These are phyloP conservation scores for Neotoxoptera formosana DNA, from an alignment of 1,140 invertebrate species.

Conservation along the genomic window DNA sequence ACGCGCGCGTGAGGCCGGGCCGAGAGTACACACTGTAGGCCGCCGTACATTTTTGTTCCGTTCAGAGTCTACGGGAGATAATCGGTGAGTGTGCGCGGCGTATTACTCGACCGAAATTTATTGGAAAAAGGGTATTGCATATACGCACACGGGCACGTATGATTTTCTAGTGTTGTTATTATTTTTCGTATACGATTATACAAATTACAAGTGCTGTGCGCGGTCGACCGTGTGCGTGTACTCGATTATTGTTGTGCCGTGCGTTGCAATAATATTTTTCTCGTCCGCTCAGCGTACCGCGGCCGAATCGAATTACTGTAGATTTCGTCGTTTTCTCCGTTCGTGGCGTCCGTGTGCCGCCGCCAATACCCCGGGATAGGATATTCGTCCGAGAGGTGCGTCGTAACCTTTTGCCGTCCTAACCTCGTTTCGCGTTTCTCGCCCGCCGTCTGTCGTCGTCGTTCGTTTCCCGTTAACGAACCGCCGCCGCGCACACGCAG, in stretches of 20 bases:
- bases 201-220: neutral
- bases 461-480: slow-evolving; percentile 37
- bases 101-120: slow-evolving; percentile 57
- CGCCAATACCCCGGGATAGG: neutral
- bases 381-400: slow-evolving; percentile 44
- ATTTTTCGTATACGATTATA: slow-evolving; percentile 32
- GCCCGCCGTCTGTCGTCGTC: neutral
- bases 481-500: neutral
- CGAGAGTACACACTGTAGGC: slow-evolving; percentile 36
- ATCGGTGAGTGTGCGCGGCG: slow-evolving; percentile 57
- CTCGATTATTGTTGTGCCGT: slow-evolving; percentile 1
- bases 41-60: slow-evolving; percentile 56
- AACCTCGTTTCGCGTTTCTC: slow-evolving; percentile 42
- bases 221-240: slow-evolving; percentile 24
- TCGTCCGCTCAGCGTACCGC: neutral
- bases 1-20: slow-evolving; percentile 16
- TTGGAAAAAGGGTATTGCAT: slow-evolving; percentile 54
- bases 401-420: slow-evolving; percentile 57
- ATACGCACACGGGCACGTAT: slow-evolving; percentile 45
- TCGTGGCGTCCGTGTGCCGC: slow-evolving; percentile 36
- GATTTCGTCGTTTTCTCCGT: slow-evolving; percentile 6
- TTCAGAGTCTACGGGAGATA: slow-evolving; percentile 54
- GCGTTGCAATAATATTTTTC: neutral
- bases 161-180: slow-evolving; percentile 57
- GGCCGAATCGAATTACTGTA: neutral